These are phyloP conservation scores for Oscheius sp. DNA, from an alignment of 2,888 invertebrate genomes.

Conservation along the genomic window DNA sequence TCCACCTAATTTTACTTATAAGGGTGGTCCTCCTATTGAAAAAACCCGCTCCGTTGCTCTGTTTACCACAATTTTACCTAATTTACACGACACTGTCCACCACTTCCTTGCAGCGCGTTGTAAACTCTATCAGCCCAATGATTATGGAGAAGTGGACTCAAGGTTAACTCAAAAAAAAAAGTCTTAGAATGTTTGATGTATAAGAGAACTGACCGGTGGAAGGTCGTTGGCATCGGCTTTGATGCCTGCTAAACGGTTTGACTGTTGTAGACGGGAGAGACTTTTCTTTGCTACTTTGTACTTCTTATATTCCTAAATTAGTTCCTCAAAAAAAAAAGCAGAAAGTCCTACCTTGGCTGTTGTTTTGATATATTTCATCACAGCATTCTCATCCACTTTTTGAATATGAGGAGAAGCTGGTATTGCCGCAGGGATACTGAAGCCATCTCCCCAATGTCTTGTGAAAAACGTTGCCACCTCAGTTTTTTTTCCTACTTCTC, in stretches of 20 bases:
- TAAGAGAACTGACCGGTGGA: conserved; percentile 41
- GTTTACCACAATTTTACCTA: too few relatives aligned
- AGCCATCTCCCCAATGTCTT: conserved; percentile 95
- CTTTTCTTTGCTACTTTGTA: conserved; percentile 61
- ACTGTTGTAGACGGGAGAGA: conserved; percentile 39
- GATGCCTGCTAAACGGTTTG: conserved; percentile 32
- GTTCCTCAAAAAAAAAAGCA: conserved; percentile 17
- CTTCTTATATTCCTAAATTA: conserved; percentile 64
- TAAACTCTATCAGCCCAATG: too few relatives aligned
- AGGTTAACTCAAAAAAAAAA: too few relatives aligned
- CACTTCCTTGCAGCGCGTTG: neutral
- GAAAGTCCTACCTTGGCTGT: conserved; percentile 55
- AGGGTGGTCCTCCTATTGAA: too few relatives aligned
- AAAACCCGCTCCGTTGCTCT: too few relatives aligned
- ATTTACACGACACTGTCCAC: too few relatives aligned
- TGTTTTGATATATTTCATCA: conserved; percentile 81
- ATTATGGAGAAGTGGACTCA: too few relatives aligned
- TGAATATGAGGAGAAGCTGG: conserved; percentile 82
- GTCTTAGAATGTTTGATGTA: too few relatives aligned
- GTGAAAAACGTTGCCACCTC: conserved; percentile 92
- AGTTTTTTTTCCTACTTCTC: conserved; percentile 77
- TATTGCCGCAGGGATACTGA: conserved; percentile 82
- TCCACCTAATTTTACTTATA: neutral
- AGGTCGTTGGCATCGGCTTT: conserved; percentile 57
- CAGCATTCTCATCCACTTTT: conserved; percentile 83